Evolutionary conservation across 2,113 vertebrate species (phyloP).

Genomic region (Grallaria varia): DNA sequence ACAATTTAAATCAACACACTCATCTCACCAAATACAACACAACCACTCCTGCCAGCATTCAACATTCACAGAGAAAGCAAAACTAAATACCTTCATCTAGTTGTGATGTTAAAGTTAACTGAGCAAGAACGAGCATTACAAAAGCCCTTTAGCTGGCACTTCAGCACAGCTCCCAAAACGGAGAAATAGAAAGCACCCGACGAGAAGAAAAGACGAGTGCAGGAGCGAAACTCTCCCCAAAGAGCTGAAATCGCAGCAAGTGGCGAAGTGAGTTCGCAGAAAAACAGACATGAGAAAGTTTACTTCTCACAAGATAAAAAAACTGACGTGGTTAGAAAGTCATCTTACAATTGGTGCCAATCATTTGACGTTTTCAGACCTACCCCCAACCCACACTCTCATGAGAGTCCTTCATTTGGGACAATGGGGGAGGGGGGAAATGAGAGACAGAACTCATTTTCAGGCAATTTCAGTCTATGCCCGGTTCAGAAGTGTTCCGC

Average conservation of each 20-base stretch:
- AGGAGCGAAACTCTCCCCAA: background rate
- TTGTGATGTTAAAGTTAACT: background rate
- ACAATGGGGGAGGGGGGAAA: constrained; percentile 52
- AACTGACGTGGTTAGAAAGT: constrained; percentile 63
- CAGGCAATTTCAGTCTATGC: background rate
- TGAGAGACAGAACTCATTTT: constrained; percentile 23
- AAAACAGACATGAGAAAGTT: constrained; percentile 61
- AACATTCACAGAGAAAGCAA: background rate
- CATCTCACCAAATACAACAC: background rate
- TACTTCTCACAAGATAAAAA: constrained; percentile 64
- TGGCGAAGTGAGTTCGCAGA: constrained; percentile 7
- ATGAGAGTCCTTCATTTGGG: constrained; percentile 39
- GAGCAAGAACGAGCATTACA: background rate
- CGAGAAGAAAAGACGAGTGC: background rate
- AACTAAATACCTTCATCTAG: constrained; percentile 41
- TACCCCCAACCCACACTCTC: constrained; percentile 52
- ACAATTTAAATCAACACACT: background rate
- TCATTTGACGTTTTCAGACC: constrained; percentile 64
- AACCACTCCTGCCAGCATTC: background rate
- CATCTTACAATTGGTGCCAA: constrained; percentile 61
- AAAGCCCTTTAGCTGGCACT: constrained; percentile 26
- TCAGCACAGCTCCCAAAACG: background rate
- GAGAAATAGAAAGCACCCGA: constrained; percentile 10
- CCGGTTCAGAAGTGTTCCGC: background rate
- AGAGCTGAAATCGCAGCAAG: constrained; percentile 46